phyloP scores from a whole-genome alignment of 2,797 vertebrate species.

The Synaphobranchus kaupii region DNA sequence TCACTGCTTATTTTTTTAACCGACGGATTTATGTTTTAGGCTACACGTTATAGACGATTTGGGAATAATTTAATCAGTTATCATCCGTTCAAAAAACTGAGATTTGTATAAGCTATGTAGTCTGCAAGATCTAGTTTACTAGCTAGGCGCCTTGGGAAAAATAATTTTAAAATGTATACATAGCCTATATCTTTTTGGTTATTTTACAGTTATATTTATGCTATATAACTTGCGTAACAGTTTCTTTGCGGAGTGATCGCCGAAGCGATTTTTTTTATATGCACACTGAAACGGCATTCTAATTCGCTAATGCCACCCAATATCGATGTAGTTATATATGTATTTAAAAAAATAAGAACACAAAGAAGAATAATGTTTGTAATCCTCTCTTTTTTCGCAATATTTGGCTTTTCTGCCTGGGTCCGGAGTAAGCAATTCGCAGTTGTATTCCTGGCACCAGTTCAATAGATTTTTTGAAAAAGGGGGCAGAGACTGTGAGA shows the following conservation, averaged over 20 bases:
- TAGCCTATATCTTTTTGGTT: no score
- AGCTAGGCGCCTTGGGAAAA: not conserved
- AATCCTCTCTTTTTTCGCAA: not conserved
- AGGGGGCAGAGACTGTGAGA: slow-evolving; percentile 42
- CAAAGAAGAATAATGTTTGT: not conserved
- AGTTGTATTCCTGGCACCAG: slow-evolving; percentile 55
- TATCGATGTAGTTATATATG: not conserved
- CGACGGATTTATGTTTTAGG: not conserved
- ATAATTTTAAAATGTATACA: no score
- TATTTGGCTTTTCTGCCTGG: slow-evolving; percentile 15
- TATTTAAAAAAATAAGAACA: no score
- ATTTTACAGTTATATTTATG: not conserved
- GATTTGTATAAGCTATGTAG: not conserved
- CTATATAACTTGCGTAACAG: not conserved
- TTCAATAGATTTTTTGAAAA: slow-evolving; percentile 48
- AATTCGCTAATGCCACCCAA: not conserved
- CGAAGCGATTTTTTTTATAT: not conserved
- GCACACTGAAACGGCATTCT: not conserved
- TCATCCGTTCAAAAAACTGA: not conserved
- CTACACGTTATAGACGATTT: not conserved
- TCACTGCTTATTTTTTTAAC: not conserved
- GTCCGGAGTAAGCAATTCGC: slow-evolving; percentile 5
- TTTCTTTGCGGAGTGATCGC: not conserved
- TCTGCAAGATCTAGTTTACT: not conserved
- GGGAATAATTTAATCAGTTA: not conserved